These are phyloP conservation scores for Psittacus erithacus DNA, from an alignment of 2,113 vertebrate genomes.

Conservation along the genomic window DNA sequence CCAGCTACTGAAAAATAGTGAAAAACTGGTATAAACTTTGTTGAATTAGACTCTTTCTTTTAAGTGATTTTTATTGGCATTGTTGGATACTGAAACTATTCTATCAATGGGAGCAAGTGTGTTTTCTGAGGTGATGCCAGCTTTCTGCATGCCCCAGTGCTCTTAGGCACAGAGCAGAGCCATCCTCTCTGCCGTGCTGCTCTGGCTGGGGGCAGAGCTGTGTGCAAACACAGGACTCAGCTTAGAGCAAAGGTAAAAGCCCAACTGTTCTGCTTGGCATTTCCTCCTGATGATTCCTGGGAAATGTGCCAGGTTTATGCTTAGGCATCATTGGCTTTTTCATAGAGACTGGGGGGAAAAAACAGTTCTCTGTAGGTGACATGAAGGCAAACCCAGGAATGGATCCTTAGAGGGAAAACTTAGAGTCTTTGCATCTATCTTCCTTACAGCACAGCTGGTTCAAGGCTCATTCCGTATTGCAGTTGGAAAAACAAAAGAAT, in stretches of 20 bases:
- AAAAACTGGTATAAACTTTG: neutral
- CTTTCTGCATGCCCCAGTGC: neutral
- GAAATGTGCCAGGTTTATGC: neutral
- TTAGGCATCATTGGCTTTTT: neutral
- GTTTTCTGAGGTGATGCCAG: fast-evolving
- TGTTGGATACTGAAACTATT: neutral
- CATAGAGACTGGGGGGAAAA: neutral
- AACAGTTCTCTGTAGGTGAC: neutral
- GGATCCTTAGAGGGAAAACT: neutral
- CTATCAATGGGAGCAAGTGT: neutral
- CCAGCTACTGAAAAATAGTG: neutral
- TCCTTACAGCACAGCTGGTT: neutral
- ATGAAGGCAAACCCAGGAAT: neutral
- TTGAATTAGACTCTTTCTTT: neutral
- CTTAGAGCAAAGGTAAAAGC: neutral
- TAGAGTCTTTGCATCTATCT: neutral
- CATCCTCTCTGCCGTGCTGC: fast-evolving
- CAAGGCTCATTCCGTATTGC: neutral
- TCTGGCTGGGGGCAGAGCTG: neutral
- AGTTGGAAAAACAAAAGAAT: neutral
- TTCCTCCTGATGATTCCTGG: neutral
- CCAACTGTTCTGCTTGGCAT: neutral
- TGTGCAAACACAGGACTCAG: fast-evolving
- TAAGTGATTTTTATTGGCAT: neutral
- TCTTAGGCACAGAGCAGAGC: neutral